Base-by-base conservation (phyloP, 2,888 invertebrate species). In the Aphelenchoides bicaudatus region DNA sequence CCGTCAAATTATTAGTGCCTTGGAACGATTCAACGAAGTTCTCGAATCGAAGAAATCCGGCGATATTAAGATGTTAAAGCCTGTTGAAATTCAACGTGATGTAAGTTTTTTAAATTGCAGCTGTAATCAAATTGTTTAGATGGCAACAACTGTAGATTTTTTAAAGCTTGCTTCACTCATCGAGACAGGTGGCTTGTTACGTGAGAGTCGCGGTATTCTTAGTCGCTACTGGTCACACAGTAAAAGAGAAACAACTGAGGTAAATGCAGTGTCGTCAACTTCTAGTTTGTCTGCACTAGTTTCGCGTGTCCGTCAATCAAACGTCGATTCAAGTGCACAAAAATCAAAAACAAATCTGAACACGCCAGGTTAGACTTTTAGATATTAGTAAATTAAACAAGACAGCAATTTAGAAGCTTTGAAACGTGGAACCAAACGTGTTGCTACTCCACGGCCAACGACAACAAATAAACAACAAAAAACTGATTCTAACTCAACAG, bases 151-250 rank as follows among this genome's bases (percentile, higher is more conserved):
- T 10, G 37, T 16, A 2, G 52, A 51, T 28, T 51, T 34, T 1
- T 19, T 51, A 6, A 8, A 19, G 21, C 21, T 51, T 13, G 52
- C 52, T 3, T 13, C 21, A 19, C 25, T 16, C 13, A 51, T 51
- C 19, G 37, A 51, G 4, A 34, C 10, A n/a, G 52, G 39, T 19
- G 52, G 52, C 19, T 19, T 51, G 2, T 19, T 51, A 39, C 31
- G 23, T 19, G 52, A 51, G 25, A 51, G 52, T 6, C 52, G 52
- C 10, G 52, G 25, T 8, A 51, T 51, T 34, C 21, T 51, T 2
- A 27, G 37, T 19, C 31, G 52, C 3, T 51, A n/a, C 19, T 51
- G 52, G 52, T n/a, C n/a, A n/a, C n/a, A n/a, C n/a, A n/a, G n/a
- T n/a, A n/a, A n/a, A n/a, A n/a, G n/a, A n/a, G n/a, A n/a, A n/a